Base-by-base conservation (phyloP, 2,113 vertebrate species). In the Muntiacus muntjak region DNA sequence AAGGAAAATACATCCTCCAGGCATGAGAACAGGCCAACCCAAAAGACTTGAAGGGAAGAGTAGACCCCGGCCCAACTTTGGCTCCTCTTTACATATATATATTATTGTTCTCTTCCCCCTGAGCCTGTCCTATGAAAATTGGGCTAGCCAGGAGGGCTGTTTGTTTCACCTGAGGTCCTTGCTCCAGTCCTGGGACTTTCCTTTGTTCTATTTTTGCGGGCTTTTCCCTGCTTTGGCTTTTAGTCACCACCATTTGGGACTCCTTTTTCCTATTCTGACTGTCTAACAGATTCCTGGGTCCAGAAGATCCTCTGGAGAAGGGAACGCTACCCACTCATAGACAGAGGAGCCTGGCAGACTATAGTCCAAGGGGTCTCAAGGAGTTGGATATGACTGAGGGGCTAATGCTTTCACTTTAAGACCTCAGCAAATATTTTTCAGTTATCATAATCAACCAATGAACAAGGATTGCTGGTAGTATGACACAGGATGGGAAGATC, bases 11-110 rank as follows among this genome's bases (percentile, higher is more conserved):
- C 19, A 74, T 40, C 67, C 10, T 40, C 67, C 67, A 74, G 67
- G 67, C n/a, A 40, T 40, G 10, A 40, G 19, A 21, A 40, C 67
- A 74, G 64, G 19, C n/a, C 67, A 40, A 74, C 5, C 67, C n/a
- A 74, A 40, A 71, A 71, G 17, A 36, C 64, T 71, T 36, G 17
- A 71, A 71, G 64, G 36, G n/a, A 36, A 36, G 19, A 71, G n/a
- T 11, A 36, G n/a, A 71, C 17, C 9, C 19, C 0, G 0, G 64
- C 64, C 17, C 33, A 67, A n/a, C n/a, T 67, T 62, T n/a, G 33
- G 16, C 64, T 19, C 33, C 17, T 36, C 16, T 64, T 17, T 55
- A 13, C 17, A 64, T 8, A 64, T 21, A 36, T n/a, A 64, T n/a
- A 9, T 62, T 16, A 21, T 36, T 71, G 21, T 36, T 71, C 10